Conservation (phyloP, 2,888 invertebrate species). For the Pheosia tremula region DNA sequence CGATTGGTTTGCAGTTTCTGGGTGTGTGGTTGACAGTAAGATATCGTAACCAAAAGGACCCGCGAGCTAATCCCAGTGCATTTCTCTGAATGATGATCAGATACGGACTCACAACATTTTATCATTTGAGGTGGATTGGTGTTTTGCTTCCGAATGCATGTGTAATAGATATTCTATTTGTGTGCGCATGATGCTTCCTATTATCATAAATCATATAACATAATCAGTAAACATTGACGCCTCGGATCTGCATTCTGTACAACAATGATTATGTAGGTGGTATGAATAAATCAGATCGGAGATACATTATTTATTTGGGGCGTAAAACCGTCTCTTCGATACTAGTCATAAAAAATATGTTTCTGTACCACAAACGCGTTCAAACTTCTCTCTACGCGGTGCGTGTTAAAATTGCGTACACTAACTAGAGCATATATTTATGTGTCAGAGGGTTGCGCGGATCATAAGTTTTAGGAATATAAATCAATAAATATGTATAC, state of each 20-base stretch:
- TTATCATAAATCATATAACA: constrained; percentile 2
- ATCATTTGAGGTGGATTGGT: constrained; percentile 76
- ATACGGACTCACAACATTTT: constrained; percentile 60
- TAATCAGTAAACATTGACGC: not conserved
- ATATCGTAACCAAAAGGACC: constrained; percentile 99
- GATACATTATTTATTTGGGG: too few species aligned
- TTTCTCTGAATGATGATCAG: constrained; percentile 92
- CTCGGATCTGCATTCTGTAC: not conserved
- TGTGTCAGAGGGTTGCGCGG: too few species aligned
- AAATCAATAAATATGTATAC: too few species aligned
- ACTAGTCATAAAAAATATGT: too few species aligned
- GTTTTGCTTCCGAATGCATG: constrained; percentile 56
- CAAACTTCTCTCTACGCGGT: too few species aligned
- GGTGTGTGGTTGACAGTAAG: constrained; percentile 98
- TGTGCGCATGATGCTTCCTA: constrained; percentile 37
- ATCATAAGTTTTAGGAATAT: too few species aligned
- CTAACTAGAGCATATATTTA: too few species aligned
- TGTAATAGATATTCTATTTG: constrained; percentile 6
- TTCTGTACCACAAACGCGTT: too few species aligned
- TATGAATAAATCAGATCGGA: too few species aligned
- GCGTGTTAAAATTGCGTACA: too few species aligned
- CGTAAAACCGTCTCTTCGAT: too few species aligned
- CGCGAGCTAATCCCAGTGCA: constrained; percentile 97
- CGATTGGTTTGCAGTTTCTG: constrained; percentile 91
- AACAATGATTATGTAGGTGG: not conserved